Percentiles rank a stretch among this genome's conserved stretches.
Conservation (phyloP, 1,140 invertebrate species). For the Zaprionus vittiger region DNA sequence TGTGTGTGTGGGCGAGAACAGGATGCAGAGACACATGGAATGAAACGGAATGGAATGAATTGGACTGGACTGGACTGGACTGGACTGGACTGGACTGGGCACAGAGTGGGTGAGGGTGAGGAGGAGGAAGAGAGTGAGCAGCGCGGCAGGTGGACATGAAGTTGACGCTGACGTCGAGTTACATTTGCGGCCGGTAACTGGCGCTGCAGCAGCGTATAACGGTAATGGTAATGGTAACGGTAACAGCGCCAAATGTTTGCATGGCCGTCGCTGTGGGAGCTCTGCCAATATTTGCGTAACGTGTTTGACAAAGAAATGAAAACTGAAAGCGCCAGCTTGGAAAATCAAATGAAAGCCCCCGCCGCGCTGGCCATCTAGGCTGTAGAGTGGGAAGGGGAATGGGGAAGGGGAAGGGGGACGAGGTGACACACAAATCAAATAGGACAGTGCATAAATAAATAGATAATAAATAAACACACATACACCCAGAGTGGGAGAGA, state of each 20-base stretch:
- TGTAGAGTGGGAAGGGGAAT: background rate
- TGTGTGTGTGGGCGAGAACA: background rate
- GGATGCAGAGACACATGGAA: conserved; percentile 7
- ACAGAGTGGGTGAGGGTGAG: background rate
- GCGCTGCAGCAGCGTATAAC: conserved; percentile 23
- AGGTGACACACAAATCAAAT: conserved; percentile 34
- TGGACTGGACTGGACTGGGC: background rate
- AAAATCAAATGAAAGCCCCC: conserved; percentile 73
- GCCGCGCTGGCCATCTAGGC: background rate
- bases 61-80: conserved; percentile 2
- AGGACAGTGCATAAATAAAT: conserved; percentile 32
- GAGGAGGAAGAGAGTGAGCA: background rate
- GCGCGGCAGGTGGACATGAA: conserved; percentile 8
- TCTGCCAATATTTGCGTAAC: conserved; percentile 82
- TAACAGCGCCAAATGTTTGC: conserved; percentile 72
- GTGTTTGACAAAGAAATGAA: conserved; percentile 83
- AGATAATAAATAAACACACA: conserved; percentile 12
- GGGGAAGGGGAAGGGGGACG: no score
- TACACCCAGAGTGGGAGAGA: background rate
- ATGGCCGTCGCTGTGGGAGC: conserved; percentile 71
- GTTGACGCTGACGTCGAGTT: conserved; percentile 19
- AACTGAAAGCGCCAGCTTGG: conserved; percentile 82
- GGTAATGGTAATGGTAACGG: conserved; percentile 54
- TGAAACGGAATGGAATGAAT: conserved; percentile 2
- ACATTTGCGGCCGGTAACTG: conserved; percentile 30